phyloP scores from a whole-genome alignment of 1,140 invertebrate species.

The Halesus radiatus region DNA sequence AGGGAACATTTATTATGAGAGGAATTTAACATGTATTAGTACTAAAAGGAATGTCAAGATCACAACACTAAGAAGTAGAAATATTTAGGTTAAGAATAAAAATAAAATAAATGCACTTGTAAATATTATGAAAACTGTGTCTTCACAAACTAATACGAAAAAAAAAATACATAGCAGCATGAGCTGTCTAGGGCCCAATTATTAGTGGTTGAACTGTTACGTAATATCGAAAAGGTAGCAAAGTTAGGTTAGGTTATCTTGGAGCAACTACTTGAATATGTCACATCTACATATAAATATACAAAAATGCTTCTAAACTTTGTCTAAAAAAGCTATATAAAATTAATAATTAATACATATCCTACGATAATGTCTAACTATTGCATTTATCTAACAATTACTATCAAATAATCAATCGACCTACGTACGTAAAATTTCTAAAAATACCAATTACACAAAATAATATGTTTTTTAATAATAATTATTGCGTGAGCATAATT shows the following conservation, averaged over 20 bases:
- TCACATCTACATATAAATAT: constrained; percentile 34
- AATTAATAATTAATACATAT: constrained; percentile 10
- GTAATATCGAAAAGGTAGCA: not conserved
- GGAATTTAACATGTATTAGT: too few relatives aligned
- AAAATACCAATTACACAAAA: not conserved
- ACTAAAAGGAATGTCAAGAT: too few relatives aligned
- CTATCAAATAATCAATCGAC: constrained; percentile 13
- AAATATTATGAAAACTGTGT: not conserved
- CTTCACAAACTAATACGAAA: not conserved
- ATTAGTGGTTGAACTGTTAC: not conserved
- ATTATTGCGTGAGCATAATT: not conserved
- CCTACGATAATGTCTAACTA: constrained; percentile 12
- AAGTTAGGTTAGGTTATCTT: constrained; percentile 4
- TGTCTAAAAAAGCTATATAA: constrained; percentile 29
- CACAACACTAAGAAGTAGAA: too few relatives aligned
- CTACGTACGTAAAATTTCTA: not conserved
- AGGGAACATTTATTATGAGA: too few relatives aligned
- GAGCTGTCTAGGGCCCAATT: not conserved
- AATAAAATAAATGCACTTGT: too few relatives aligned
- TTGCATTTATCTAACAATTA: constrained; percentile 20
- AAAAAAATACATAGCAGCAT: not conserved
- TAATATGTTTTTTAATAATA: too few relatives aligned
- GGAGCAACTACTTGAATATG: not conserved
- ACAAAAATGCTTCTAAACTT: constrained; percentile 4
- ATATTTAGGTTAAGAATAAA: too few relatives aligned